A percentile compares a stretch with the other conserved stretches of the same genome.
phyloP scores from a whole-genome alignment of 2,888 invertebrate genomes.

The Atherix ibis region DNA sequence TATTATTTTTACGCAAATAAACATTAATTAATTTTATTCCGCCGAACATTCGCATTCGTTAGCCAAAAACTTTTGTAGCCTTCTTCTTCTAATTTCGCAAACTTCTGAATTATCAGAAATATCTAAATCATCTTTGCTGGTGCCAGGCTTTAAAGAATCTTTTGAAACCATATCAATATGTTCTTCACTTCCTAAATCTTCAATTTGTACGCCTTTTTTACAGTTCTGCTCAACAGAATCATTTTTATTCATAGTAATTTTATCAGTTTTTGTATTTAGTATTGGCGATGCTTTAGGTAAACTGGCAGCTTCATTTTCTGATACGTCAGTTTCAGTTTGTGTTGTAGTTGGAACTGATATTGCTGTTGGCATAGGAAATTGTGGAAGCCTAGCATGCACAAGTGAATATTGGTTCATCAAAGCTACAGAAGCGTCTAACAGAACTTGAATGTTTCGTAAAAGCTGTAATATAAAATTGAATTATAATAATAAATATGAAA shows the following conservation, averaged over 20 bases:
- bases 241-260: neutral
- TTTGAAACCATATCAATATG: conserved; percentile 12
- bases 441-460: conserved; percentile 68
- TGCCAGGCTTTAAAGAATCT: conserved; percentile 9
- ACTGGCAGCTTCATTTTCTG: conserved; percentile 2
- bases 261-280: neutral
- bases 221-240: neutral
- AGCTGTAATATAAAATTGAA: conserved; percentile 36
- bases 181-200: conserved; percentile 30
- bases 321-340: neutral
- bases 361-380: conserved; percentile 20
- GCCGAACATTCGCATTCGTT: no score
- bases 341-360: conserved; percentile 1
- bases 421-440: conserved; percentile 83
- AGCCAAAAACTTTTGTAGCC: conserved; percentile 58
- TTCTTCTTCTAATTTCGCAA: conserved; percentile 56
- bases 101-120: conserved; percentile 32
- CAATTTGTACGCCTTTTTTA: conserved; percentile 22
- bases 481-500: conserved; percentile 7
- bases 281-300: neutral
- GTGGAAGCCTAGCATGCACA: conserved; percentile 43
- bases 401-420: conserved; percentile 89
- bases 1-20: no score
- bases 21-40: no score
- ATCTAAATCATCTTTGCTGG: conserved; percentile 10